Evolutionary conservation across 2,888 invertebrate genomes (phyloP).

Genomic region (Meganola albula): DNA sequence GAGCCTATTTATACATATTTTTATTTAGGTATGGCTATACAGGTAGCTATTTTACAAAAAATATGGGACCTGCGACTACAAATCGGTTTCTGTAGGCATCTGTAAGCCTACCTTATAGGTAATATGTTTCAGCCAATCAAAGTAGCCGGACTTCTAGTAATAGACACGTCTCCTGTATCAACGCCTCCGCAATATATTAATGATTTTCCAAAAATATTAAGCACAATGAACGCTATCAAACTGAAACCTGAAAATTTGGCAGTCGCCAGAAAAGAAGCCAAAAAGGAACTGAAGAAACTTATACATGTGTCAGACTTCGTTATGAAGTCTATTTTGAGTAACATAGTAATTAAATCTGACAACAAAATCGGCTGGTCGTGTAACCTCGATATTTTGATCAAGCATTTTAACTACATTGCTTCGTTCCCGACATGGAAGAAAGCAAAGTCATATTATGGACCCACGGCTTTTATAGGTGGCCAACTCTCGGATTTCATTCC

Average conservation of each 20-base stretch:
- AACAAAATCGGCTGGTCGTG: slow-evolving; percentile 81
- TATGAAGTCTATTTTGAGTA: slow-evolving; percentile 71
- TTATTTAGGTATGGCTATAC: too few relatives aligned
- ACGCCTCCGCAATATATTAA: slow-evolving; percentile 70
- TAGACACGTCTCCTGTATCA: slow-evolving; percentile 82
- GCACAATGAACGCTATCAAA: slow-evolving; percentile 48
- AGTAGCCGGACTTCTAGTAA: slow-evolving; percentile 79
- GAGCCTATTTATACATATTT: too few relatives aligned
- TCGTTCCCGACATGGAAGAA: slow-evolving; percentile 75
- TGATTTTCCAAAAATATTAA: slow-evolving; percentile 78
- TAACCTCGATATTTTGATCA: slow-evolving; percentile 83
- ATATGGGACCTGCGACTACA: too few relatives aligned
- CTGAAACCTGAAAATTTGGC: slow-evolving; percentile 40
- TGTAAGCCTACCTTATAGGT: background rate
- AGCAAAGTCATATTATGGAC: slow-evolving; percentile 72
- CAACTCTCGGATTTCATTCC: slow-evolving; percentile 86
- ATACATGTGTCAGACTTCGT: slow-evolving; percentile 73
- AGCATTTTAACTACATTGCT: slow-evolving; percentile 79
- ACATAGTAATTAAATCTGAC: slow-evolving; percentile 64
- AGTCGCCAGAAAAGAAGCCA: slow-evolving; percentile 37
- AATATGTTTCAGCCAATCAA: slow-evolving; percentile 62
- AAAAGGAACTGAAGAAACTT: slow-evolving; percentile 34
- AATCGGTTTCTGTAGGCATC: background rate
- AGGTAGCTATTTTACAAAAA: too few relatives aligned
- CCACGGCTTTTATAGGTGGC: slow-evolving; percentile 90